Evolutionary conservation across 1,140 invertebrate species (phyloP).

Genomic region (Papilio polytes): DNA sequence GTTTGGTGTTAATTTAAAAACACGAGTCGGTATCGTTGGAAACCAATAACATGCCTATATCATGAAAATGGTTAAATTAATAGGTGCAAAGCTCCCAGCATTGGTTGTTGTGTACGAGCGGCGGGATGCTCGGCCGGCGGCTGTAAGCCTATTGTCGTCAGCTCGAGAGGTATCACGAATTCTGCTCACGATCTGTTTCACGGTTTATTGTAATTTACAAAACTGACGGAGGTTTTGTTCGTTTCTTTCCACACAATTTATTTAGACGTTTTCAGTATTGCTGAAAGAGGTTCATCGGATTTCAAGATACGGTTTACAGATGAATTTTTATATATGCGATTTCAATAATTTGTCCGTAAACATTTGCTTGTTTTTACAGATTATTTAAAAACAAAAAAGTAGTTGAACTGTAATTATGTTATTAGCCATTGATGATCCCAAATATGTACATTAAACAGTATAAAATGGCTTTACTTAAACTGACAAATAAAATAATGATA

Average conservation of each 20-base stretch:
- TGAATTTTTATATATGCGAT: constrained; percentile 37
- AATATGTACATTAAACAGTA: no score
- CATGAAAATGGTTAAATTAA: constrained; percentile 63
- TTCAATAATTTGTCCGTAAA: no score
- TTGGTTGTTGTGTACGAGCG: constrained; percentile 28
- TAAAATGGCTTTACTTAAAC: background rate
- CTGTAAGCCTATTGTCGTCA: constrained; percentile 72
- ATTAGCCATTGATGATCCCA: no score
- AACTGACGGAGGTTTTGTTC: constrained; percentile 73
- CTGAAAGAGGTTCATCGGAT: constrained; percentile 45
- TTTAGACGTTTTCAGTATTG: constrained; percentile 56
- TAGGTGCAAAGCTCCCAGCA: constrained; percentile 60
- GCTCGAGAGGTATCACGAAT: constrained; percentile 69
- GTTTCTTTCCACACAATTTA: constrained; percentile 62
- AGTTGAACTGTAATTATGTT: no score
- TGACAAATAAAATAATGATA: background rate
- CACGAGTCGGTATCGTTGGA: constrained; percentile 41
- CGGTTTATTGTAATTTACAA: constrained; percentile 82
- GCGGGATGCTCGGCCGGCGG: constrained; percentile 44
- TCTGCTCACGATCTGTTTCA: constrained; percentile 70
- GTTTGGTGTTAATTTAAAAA: constrained; percentile 38
- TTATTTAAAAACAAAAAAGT: no score
- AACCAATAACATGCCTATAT: constrained; percentile 55
- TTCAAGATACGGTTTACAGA: constrained; percentile 50
- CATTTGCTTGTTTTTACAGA: no score